A percentile compares a stretch with the other conserved stretches of the same genome.
phyloP scores from a whole-genome alignment of 2,888 invertebrate genomes.

The Limnephilus lunatus region DNA sequence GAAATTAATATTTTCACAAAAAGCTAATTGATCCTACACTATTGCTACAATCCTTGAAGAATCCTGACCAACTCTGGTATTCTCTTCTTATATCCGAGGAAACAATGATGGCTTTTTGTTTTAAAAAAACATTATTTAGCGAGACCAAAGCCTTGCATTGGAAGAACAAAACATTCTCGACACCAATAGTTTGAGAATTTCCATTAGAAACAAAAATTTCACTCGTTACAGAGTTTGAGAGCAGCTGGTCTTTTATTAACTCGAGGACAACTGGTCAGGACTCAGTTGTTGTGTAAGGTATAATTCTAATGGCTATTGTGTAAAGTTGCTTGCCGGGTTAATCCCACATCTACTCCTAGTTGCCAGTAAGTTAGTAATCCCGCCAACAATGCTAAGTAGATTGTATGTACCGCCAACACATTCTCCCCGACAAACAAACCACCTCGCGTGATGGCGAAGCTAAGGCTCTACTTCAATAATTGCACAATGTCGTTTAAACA shows the following conservation, averaged over 20 bases:
- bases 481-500: not conserved
- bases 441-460: not conserved
- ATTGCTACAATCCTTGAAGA: too few relatives aligned
- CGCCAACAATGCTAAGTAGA: not conserved
- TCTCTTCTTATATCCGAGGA: too few relatives aligned
- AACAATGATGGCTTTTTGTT: too few relatives aligned
- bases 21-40: too few relatives aligned
- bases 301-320: slow-evolving; percentile 31
- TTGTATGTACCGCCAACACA: not conserved
- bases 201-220: not conserved
- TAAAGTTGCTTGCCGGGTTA: not conserved
- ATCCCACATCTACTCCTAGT: not conserved
- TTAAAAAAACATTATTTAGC: too few relatives aligned
- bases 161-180: not conserved
- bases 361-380: not conserved
- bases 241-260: not conserved
- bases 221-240: not conserved
- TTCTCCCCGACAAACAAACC: not conserved
- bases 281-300: not conserved
- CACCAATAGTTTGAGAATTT: not conserved
- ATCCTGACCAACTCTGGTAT: too few relatives aligned
- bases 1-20: too few relatives aligned
- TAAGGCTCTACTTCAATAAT: not conserved
- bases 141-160: too few relatives aligned
- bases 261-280: not conserved